phyloP scores from a whole-genome alignment of 2,113 vertebrate genomes.

The cattle (Bos taurus) region DNA sequence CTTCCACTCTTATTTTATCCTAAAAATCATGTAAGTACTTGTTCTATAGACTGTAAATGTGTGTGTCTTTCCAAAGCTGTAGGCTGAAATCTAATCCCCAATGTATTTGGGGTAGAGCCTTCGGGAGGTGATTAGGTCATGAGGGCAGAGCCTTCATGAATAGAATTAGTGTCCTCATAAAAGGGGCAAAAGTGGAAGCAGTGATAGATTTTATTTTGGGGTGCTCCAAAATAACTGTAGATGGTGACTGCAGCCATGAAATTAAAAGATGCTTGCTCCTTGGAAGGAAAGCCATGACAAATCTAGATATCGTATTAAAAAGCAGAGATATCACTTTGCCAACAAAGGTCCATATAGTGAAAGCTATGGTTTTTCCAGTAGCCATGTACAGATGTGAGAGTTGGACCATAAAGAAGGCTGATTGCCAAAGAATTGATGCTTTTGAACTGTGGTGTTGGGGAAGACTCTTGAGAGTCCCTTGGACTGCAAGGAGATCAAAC shows the following conservation, averaged over 20 bases:
- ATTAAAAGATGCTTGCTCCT: not conserved
- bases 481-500: not conserved
- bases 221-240: not conserved
- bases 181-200: not conserved
- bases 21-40: not conserved
- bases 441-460: not conserved
- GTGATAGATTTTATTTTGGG: not conserved
- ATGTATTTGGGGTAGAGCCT: not conserved
- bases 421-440: not conserved
- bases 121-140: not conserved
- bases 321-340: not conserved
- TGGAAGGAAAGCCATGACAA: not conserved
- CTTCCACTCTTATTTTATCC: not conserved
- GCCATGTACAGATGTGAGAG: not conserved
- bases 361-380: not conserved
- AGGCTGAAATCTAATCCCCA: not conserved
- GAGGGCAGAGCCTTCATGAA: not conserved
- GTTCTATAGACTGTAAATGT: not conserved
- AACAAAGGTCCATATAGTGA: not conserved
- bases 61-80: not conserved
- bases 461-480: not conserved
- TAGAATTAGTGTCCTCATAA: not conserved
- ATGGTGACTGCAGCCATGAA: not conserved
- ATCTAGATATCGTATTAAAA: not conserved
- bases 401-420: not conserved